Conservation (phyloP, 2,888 invertebrate genomes). For the Trissolcus brochymenae region DNA sequence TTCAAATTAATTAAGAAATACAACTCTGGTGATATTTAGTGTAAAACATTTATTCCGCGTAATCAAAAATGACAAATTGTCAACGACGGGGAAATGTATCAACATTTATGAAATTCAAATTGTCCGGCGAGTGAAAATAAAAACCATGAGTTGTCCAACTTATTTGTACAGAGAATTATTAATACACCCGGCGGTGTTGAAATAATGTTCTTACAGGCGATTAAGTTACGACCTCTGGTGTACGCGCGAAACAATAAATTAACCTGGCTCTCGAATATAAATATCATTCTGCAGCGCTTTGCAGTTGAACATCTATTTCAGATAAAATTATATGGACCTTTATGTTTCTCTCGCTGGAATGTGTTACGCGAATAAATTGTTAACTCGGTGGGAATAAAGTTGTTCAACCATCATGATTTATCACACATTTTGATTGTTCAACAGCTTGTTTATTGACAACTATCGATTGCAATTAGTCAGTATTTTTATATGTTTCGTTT, state of each 20-base stretch:
- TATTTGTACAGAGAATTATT: slow-evolving; percentile 2
- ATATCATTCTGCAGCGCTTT: slow-evolving; percentile 4
- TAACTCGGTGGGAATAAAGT: too few species aligned
- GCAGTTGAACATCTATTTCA: too few species aligned
- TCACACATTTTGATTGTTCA: too few species aligned
- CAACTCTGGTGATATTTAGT: too few species aligned
- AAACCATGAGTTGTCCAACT: neutral
- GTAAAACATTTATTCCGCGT: too few species aligned
- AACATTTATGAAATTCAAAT: neutral
- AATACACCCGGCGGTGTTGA: slow-evolving; percentile 1
- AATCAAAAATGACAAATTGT: too few species aligned
- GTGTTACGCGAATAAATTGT: too few species aligned
- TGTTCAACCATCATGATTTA: too few species aligned
- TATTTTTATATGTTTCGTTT: slow-evolving; percentile 6
- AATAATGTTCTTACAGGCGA: neutral
- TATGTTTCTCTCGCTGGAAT: slow-evolving; percentile 5
- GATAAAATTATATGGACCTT: slow-evolving; percentile 1
- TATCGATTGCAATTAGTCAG: neutral
- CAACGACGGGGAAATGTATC: too few species aligned
- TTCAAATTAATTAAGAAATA: too few species aligned
- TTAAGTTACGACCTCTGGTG: slow-evolving; percentile 2
- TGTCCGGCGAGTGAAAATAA: neutral
- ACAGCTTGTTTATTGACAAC: too few species aligned
- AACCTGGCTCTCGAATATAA: slow-evolving; percentile 9
- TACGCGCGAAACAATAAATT: slow-evolving; percentile 1